Evolutionary conservation across 2,888 invertebrate genomes (phyloP), one percentile per base, ranked within the genome.

Genomic region (Halictus quadricinctus): DNA sequence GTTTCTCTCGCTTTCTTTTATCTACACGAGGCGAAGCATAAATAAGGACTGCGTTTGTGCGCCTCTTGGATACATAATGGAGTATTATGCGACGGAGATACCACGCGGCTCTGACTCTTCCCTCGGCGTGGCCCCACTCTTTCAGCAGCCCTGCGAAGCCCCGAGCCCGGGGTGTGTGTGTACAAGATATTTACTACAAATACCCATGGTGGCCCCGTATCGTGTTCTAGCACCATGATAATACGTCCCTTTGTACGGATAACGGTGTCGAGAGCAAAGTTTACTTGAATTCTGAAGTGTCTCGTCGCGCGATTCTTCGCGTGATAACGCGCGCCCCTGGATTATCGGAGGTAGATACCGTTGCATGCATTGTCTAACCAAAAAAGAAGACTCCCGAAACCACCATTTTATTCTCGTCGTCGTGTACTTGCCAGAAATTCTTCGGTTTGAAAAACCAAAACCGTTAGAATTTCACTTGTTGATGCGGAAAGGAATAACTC

Each of bases 121-220:
- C 76, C 85, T 74, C 76, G 29, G 46, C 54, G 5, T 1, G 74
- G 78, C 77, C 54, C 36, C 72, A 76, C 81, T 78, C 85, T 80
- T 77, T 76, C 60, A 75, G 81, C 87, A 70, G 86, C 81, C 84
- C 72, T 74, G 43, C 76, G 72, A 73, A 41, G 79, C 79, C 84
- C 84, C 66, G 58, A 79, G 29, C 73, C 73, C 77, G 80, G 81
- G 76, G 87, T 93, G 93, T 93, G 93, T 93, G 91, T 93, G 91
- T 90, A 92, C 93, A 93, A 93, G 93, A 93, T 93, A 93, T 93
- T 93, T 92, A 92, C 92, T 89, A 91, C 92, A 92, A 93, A 93
- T 93, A 93, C 89, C 89, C 90, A 86, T 87, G 92, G 88, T 90
- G 88, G 79, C 88, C 7, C 87, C 90, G 90, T 93, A 92, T 92